These are phyloP conservation scores for Dromiciops gliroides DNA, from an alignment of 2,113 vertebrate genomes.

Conservation along the genomic window DNA sequence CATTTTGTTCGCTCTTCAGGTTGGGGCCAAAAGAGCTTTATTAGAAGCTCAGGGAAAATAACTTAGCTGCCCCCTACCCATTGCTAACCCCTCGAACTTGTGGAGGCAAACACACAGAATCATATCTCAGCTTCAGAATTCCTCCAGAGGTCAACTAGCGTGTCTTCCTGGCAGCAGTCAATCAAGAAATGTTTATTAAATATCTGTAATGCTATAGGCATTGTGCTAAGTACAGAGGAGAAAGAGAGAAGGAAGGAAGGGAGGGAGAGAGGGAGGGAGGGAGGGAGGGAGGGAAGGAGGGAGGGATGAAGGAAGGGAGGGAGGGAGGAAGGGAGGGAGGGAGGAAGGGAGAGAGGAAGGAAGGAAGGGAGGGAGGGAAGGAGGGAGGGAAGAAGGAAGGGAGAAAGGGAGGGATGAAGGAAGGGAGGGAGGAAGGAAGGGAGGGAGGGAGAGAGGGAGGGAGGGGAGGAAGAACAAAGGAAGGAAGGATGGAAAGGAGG, in stretches of 20 bases:
- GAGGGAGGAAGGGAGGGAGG: not conserved
- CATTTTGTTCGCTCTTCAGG: constrained; percentile 29
- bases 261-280: fast-evolving
- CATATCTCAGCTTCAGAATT: not conserved
- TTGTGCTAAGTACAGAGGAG: not conserved
- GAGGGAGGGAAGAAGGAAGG: no score
- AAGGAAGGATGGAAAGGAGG: not conserved
- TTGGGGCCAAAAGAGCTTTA: not conserved
- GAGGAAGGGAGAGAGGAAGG: no score
- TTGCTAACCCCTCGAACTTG: not conserved
- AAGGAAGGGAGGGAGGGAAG: no score
- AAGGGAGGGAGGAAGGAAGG: not conserved
- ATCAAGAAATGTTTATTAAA: not conserved
- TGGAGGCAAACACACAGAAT: not conserved
- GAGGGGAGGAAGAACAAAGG: not conserved
- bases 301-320: not conserved
- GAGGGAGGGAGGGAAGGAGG: no score
- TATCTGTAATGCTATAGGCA: not conserved
- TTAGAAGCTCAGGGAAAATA: not conserved
- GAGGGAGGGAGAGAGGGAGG: no score
- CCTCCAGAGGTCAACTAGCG: not conserved
- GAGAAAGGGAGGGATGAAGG: no score
- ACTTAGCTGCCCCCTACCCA: not conserved
- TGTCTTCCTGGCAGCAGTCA: not conserved
- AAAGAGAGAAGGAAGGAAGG: not conserved